Base-by-base conservation (phyloP, 2,113 vertebrate species). In the Phrynosoma blainvillii region DNA sequence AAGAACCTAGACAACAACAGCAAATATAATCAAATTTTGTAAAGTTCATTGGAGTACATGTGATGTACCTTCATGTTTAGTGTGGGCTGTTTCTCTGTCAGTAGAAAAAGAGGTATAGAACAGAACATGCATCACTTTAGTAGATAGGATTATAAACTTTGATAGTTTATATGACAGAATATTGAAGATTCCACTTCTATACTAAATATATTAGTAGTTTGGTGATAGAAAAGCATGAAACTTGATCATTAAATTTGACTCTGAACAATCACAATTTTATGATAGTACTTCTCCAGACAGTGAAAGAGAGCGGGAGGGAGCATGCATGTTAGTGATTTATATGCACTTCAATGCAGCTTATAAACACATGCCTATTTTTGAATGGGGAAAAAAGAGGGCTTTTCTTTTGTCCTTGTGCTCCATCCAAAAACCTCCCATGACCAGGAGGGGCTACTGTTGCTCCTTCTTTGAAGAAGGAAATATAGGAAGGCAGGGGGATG, bases 51-150 rank as follows among this genome's bases (percentile, higher is more conserved):
- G 62, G 70, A 87, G 30, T 14, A 65, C 70, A 47, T 62, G 14
- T 18, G 13, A 62, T 87, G 79, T 73, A 42, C 52, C 5, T 56
- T 68, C 85, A 73, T 80, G 85, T 87, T 36, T 87, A 65, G 68
- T 73, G 36, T 27, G 16, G 14, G 23, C 16, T 80, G 10, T 59
- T 73, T 36, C 42, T 65, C 86, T 65, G 32, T 54, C 70, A 23
- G 6, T 81, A 32, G 70, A 18, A 42, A 25, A 9, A 6, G 16
- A 78, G n/a, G 59, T 82, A 32, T 13, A 62, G 52, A 79, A 62
- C 20, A 73, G 32, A 32, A 52, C 16, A 36, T 79, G 77, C 47
- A 73, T 68, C 82, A 52, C 47, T 80, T 78, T 36, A 65, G 47
- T 62, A 85, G 62, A 85, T 74, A 59, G 78, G 52, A 73, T 13